These are phyloP conservation scores for Anguilla rostrata DNA, from an alignment of 2,113 vertebrate species.

Conservation along the genomic window DNA sequence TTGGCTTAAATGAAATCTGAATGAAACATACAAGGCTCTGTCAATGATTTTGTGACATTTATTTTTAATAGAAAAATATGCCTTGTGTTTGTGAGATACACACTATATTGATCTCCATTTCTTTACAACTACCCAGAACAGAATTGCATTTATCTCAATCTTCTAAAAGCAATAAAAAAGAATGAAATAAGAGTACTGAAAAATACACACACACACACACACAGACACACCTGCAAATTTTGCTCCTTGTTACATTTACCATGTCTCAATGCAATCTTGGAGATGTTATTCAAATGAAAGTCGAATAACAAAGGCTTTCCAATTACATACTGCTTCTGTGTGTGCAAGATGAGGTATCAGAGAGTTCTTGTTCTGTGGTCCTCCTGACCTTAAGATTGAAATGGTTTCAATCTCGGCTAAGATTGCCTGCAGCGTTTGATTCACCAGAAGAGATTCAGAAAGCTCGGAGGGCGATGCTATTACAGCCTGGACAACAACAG, in stretches of 20 bases:
- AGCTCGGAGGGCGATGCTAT: slow-evolving; percentile 52
- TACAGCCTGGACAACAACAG: slow-evolving; percentile 50
- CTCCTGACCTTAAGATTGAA: slow-evolving; percentile 69
- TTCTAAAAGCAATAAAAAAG: not conserved
- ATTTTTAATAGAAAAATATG: slow-evolving; percentile 20
- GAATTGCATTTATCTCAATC: slow-evolving; percentile 16
- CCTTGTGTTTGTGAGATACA: slow-evolving; percentile 13
- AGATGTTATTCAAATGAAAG: slow-evolving; percentile 72
- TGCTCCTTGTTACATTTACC: slow-evolving; percentile 52
- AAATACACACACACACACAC: slow-evolving; percentile 25
- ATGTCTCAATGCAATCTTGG: slow-evolving; percentile 70
- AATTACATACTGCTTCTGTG: slow-evolving; percentile 66
- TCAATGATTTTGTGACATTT: slow-evolving; percentile 18
- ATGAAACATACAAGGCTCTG: not conserved
- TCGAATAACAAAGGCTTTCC: slow-evolving; percentile 74
- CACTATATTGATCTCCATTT: slow-evolving; percentile 8
- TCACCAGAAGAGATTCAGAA: slow-evolving; percentile 67
- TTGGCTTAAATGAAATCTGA: not conserved
- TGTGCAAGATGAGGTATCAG: slow-evolving; percentile 67
- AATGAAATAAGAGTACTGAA: not conserved
- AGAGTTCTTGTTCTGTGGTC: slow-evolving; percentile 67
- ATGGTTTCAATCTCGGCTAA: slow-evolving; percentile 63
- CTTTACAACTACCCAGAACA: not conserved
- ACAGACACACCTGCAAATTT: slow-evolving; percentile 27
- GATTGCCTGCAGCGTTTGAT: slow-evolving; percentile 71